phyloP scores from a whole-genome alignment of 2,797 vertebrate genomes.

The Eulemur coronatus region DNA sequence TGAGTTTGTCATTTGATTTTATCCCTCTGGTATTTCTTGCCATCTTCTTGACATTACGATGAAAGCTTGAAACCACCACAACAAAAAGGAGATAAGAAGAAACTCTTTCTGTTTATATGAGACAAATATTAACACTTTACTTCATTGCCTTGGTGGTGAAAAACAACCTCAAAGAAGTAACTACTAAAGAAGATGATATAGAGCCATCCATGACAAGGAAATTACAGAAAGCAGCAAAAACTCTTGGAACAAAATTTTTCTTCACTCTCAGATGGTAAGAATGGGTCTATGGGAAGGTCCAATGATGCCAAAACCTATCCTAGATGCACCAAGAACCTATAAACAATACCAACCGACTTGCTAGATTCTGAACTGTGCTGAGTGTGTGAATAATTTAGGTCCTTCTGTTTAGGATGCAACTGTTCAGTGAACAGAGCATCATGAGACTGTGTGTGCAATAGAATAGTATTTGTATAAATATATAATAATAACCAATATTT shows the following conservation, averaged over 20 bases:
- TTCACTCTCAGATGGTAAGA: background rate
- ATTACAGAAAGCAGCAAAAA: background rate
- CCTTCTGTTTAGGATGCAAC: background rate
- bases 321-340: background rate
- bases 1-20: slow-evolving; percentile 45
- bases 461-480: background rate
- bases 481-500: background rate
- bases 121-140: background rate
- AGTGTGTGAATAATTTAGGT: background rate
- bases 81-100: background rate
- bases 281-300: background rate
- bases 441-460: background rate
- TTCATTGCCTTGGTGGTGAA: background rate
- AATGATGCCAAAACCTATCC: background rate
- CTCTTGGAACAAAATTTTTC: background rate
- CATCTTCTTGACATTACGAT: slow-evolving; percentile 27
- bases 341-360: background rate
- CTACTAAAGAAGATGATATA: background rate
- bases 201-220: background rate
- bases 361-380: background rate
- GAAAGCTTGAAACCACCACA: slow-evolving; percentile 34
- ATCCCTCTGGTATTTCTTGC: slow-evolving; percentile 38
- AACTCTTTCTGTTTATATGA: background rate
- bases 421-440: background rate
- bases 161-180: background rate